Evolutionary conservation across 1,140 invertebrate species (phyloP).

Genomic region (Lerema accius): DNA sequence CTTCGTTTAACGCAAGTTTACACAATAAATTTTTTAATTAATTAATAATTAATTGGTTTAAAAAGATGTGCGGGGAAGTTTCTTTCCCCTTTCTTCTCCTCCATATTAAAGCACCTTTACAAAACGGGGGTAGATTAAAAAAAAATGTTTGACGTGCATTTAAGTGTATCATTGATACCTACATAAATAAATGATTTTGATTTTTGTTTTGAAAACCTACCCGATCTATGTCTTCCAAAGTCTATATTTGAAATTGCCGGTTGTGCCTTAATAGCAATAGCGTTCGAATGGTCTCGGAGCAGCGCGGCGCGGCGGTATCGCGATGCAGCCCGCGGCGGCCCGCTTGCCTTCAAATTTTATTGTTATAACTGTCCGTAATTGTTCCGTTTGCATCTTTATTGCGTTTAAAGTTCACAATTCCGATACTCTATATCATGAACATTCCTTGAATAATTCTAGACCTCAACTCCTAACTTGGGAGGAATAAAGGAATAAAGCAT

Average conservation of each 20-base stretch:
- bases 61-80: no score
- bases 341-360: constrained; percentile 57
- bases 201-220: no score
- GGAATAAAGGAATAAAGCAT: not conserved
- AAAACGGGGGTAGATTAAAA: no score
- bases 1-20: no score
- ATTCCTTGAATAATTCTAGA: not conserved
- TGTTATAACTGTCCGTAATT: constrained; percentile 50
- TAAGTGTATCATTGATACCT: no score
- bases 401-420: constrained; percentile 39
- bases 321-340: constrained; percentile 41
- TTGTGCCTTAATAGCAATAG: constrained; percentile 27
- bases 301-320: constrained; percentile 32
- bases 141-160: no score
- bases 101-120: no score
- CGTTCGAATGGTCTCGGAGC: constrained; percentile 14
- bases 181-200: no score
- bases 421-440: constrained; percentile 7
- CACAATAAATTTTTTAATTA: no score
- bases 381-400: constrained; percentile 48
- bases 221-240: not conserved
- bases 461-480: not conserved
- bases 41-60: no score
- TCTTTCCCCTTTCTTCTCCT: no score
- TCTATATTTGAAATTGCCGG: constrained; percentile 13